These are phyloP conservation scores for Noturus placidus DNA, from an alignment of 2,113 vertebrate genomes.

Conservation along the genomic window DNA sequence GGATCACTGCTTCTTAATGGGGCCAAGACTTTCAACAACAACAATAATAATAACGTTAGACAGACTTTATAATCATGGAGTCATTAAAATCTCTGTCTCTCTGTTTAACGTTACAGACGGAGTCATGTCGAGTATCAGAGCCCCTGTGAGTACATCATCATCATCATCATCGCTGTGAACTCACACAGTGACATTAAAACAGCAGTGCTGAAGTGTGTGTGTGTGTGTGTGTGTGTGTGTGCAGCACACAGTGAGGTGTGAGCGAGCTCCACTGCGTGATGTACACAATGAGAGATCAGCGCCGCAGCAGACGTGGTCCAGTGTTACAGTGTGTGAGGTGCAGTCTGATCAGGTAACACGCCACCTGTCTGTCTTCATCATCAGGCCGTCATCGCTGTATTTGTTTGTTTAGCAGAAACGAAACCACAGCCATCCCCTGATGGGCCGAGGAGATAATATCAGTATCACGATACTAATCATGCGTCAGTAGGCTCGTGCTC, in stretches of 20 bases:
- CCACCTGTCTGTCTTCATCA: background rate
- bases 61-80: too few species aligned
- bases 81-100: background rate
- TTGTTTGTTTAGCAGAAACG: too few species aligned
- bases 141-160: background rate
- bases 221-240: constrained; percentile 7
- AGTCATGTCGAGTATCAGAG: background rate
- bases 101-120: background rate
- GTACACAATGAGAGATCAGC: constrained; percentile 35
- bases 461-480: too few species aligned
- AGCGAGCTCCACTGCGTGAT: constrained; percentile 44
- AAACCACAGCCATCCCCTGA: too few species aligned
- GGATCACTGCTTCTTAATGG: too few species aligned
- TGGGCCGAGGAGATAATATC: too few species aligned
- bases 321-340: constrained; percentile 13
- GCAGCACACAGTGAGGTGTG: constrained; percentile 17
- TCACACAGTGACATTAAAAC: background rate
- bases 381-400: too few species aligned
- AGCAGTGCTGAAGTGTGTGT: background rate
- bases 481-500: background rate
- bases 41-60: too few species aligned
- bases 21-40: too few species aligned
- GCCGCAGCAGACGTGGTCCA: background rate
- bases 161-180: background rate
- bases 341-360: background rate